phyloP scores from a whole-genome alignment of 1,140 invertebrate genomes.

The Chymomyza costata region DNA sequence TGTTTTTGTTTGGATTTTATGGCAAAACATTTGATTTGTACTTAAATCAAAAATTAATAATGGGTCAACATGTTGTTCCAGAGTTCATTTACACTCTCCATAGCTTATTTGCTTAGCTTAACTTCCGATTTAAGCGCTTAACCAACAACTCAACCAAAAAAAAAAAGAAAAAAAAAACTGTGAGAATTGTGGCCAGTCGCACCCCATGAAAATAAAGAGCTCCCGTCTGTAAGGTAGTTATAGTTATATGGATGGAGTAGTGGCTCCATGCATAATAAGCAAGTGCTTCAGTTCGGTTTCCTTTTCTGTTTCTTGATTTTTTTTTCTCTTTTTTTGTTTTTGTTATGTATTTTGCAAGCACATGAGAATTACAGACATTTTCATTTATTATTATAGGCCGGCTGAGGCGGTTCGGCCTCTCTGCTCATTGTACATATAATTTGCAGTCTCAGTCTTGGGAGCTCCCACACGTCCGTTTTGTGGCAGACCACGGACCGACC shows the following conservation, averaged over 20 bases:
- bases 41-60: conserved; percentile 31
- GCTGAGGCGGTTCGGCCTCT: conserved; percentile 10
- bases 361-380: conserved; percentile 70
- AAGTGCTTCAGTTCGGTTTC: conserved; percentile 29
- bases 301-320: conserved; percentile 17
- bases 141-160: no score
- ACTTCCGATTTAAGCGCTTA: conserved; percentile 43
- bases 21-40: conserved; percentile 9
- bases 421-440: conserved; percentile 58
- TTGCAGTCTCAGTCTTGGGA: conserved; percentile 41
- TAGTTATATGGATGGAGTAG: no score
- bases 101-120: conserved; percentile 62
- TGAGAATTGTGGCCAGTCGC: conserved; percentile 22
- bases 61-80: conserved; percentile 42
- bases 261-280: conserved; percentile 61
- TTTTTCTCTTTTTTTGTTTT: conserved; percentile 2
- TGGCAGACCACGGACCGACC: conserved; percentile 53
- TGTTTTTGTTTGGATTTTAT: conserved; percentile 24
- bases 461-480: conserved; percentile 44
- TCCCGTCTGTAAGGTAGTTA: no score
- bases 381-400: conserved; percentile 65
- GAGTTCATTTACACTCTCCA: conserved; percentile 64
- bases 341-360: conserved; percentile 30
- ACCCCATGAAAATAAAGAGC: conserved; percentile 45
- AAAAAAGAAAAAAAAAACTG: conserved; percentile 21